phyloP scores from a whole-genome alignment of 2,888 invertebrate species.

The Eulithis testata region DNA sequence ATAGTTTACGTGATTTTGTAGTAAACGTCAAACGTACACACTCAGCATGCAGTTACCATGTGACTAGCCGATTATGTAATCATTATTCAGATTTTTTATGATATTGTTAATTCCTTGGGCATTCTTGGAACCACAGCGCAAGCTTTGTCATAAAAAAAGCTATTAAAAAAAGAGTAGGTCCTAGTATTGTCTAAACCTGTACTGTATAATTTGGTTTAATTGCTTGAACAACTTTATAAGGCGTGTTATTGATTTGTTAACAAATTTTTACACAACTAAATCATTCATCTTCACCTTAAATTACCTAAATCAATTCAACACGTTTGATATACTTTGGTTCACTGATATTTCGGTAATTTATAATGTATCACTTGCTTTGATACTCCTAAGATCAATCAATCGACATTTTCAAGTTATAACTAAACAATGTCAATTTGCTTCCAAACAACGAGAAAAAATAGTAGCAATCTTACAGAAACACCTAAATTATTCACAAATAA shows the following conservation, averaged over 20 bases:
- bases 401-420: slow-evolving; percentile 10
- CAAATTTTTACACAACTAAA: not conserved
- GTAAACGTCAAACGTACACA: too few relatives aligned
- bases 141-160: too few relatives aligned
- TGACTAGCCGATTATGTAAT: too few relatives aligned
- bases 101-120: slow-evolving; percentile 2
- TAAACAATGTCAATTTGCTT: slow-evolving; percentile 4
- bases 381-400: slow-evolving; percentile 9
- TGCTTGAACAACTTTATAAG: slow-evolving; percentile 17
- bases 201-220: slow-evolving; percentile 13
- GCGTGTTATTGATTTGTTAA: slow-evolving; percentile 25
- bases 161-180: not conserved
- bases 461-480: slow-evolving; percentile 25
- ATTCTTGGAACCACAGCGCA: not conserved
- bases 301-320: slow-evolving; percentile 36
- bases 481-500: slow-evolving; percentile 30
- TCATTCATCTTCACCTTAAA: slow-evolving; percentile 23
- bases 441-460: slow-evolving; percentile 15
- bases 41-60: not conserved
- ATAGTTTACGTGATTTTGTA: too few relatives aligned
- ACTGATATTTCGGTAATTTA: slow-evolving; percentile 34
- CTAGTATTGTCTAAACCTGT: slow-evolving; percentile 17
- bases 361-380: slow-evolving; percentile 33
- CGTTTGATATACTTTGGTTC: slow-evolving; percentile 40
- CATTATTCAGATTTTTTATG: not conserved